Evolutionary conservation across 2,888 invertebrate genomes (phyloP), one percentile per base, ranked within the genome.

Genomic region (Bellardia bayeri): DNA sequence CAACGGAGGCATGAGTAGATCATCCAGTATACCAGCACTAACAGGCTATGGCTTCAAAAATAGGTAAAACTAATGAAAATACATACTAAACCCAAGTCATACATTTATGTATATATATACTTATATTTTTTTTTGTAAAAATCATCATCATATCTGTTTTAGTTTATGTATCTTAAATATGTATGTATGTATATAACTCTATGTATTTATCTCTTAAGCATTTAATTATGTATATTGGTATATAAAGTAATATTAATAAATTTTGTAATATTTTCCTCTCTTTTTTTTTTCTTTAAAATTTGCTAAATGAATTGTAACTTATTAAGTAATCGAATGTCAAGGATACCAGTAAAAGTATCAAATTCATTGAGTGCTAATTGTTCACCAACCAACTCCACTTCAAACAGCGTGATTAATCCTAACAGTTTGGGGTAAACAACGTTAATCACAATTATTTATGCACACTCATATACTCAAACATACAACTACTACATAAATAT

Each of bases 11-110:
- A 97, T 97, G 95, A 96, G 96, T 95, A 96, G 97, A 95, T 97
- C 97, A 92, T 97, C 97, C 94, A 97, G 97, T 95, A 97, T 97
- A 95, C 97, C 97, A 94, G 96, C 97, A 94, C 95, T 97, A 93
- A 93, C 93, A 89, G 93, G 93, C 92, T 92, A 92, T 91, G 92
- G 93, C 92, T 92, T 91, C 91, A 93, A 92, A 91, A 90, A 92
- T 92, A 94, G 94, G 94, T 94, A 94, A 93, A 90, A 78, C 61
- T 7, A 84, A 66, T 6, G 1, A 14, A 14, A 66, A 66, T 9
- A 23, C 45, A 42, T 2, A 42, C 30, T 66, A 64, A 66, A 68
- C 54, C 58, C 49, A 69, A n/a, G 51, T 51, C 51, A 45, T 23
- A 23, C 23, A 23, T 23, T 23, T 23, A 23, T 23, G 23, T n/a